Evolutionary conservation across 2,888 invertebrate species (phyloP).

Genomic region (Apamea anceps): DNA sequence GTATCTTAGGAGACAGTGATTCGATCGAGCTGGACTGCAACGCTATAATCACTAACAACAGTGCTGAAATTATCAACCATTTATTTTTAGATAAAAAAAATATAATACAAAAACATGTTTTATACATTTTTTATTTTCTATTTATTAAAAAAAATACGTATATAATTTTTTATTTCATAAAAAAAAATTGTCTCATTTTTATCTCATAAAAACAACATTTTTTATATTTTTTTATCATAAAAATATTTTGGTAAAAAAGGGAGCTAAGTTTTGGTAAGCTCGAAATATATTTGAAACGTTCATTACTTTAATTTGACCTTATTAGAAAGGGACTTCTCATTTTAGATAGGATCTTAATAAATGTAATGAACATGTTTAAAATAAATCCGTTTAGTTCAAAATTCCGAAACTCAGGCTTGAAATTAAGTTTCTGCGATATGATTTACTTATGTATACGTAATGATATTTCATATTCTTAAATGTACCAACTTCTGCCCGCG

Average conservation of each 20-base stretch:
- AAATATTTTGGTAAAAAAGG: not conserved
- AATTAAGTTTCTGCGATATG: slow-evolving; percentile 18
- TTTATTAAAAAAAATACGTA: no score
- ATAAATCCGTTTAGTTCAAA: slow-evolving; percentile 38
- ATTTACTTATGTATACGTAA: not conserved
- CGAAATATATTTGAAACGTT: slow-evolving; percentile 3
- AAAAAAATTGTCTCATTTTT: no score
- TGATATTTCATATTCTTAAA: not conserved
- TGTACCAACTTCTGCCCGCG: not conserved
- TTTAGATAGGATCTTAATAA: slow-evolving; percentile 31
- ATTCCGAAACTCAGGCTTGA: not conserved
- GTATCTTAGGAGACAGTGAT: no score
- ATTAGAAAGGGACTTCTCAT: slow-evolving; percentile 28
- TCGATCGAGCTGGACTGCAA: no score
- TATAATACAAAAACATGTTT: no score
- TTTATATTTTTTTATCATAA: no score
- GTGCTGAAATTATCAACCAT: no score
- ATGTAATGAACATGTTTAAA: slow-evolving; percentile 28
- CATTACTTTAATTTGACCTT: slow-evolving; percentile 30
- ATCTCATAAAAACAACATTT: no score
- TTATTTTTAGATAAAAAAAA: no score
- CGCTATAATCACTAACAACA: no score
- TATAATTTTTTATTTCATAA: no score
- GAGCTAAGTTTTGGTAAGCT: not conserved
- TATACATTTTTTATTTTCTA: no score